Conservation (phyloP, 2,113 vertebrate genomes). For the Chauna torquata region DNA sequence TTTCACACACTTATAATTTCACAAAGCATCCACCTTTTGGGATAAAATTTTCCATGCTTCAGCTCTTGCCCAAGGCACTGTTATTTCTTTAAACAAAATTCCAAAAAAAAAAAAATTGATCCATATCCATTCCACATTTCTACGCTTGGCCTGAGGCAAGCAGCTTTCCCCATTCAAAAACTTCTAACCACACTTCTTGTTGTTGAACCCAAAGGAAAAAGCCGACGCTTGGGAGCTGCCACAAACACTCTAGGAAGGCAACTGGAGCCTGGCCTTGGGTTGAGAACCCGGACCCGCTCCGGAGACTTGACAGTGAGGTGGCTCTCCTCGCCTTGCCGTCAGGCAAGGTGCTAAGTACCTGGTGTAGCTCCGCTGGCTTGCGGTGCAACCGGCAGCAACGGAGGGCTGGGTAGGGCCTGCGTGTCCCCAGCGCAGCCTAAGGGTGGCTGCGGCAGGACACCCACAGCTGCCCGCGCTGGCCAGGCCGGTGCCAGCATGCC, state of each 20-base stretch:
- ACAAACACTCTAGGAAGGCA: not conserved
- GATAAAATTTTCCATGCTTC: conserved; percentile 38
- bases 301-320: not conserved
- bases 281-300: not conserved
- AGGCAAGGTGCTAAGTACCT: not conserved
- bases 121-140: conserved; percentile 44
- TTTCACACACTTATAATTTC: conserved; percentile 34
- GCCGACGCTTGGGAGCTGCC: not conserved
- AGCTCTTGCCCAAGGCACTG: not conserved
- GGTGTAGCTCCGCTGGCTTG: not conserved
- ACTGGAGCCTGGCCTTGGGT: not conserved
- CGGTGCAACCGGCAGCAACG: not conserved
- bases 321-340: not conserved
- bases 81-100: conserved; percentile 6
- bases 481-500: too few relatives aligned
- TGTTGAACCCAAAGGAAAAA: not conserved
- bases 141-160: not conserved
- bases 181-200: not conserved
- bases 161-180: not conserved
- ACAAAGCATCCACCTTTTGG: conserved; percentile 2
- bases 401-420: too few relatives aligned
- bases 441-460: too few relatives aligned
- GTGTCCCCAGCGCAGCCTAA: not conserved
- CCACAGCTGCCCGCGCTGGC: too few relatives aligned
- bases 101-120: not conserved